Base-by-base conservation (phyloP, 2,888 invertebrate species). In the Lepidocyrtoides sp. region DNA sequence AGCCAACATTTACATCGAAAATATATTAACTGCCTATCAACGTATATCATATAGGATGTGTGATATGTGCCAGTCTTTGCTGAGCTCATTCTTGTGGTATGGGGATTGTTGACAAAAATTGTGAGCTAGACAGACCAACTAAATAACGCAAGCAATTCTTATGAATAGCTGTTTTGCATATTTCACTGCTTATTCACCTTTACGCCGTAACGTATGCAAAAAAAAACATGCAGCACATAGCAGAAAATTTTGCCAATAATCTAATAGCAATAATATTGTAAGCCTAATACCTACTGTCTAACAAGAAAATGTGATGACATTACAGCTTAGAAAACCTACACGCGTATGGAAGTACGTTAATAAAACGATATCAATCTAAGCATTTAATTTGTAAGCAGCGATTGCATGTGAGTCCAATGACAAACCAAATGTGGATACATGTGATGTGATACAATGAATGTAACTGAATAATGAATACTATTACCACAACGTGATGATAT, bases 31-130 rank as follows among this genome's bases (percentile, higher is more conserved):
- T 17, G 54, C 14, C 2, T 12, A 60, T 23, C 23, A 20, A 2
- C 54, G 12, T n/a, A n/a, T n/a, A n/a, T n/a, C n/a, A n/a, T n/a
- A n/a, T 23, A 26, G 12, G 8, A 60, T 20, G 23, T 26, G 5
- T 60, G 60, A 20, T 69, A 41, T 41, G 69, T 17, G 41, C 69
- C 36, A 69, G 29, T 29, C 4, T 32, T 69, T 60, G 79, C 66
- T 88, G 88, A 88, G 88, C 88, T 88, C 88, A 88, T 81, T 88
- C 69, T 69, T 88, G 88, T 88, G 88, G 88, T 79, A 81, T 88
- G 41, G 57, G 87, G 77, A 87, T 79, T 87, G 87, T 77, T 77
- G 75, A 72, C 41, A 32, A 84, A 29, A 54, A 85, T n/a, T 66
- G 69, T n/a, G n/a, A n/a, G n/a, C n/a, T n/a, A 69, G 41, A 36